Evolutionary conservation across 2,797 vertebrate genomes (phyloP).

Genomic region (Chanos chanos): DNA sequence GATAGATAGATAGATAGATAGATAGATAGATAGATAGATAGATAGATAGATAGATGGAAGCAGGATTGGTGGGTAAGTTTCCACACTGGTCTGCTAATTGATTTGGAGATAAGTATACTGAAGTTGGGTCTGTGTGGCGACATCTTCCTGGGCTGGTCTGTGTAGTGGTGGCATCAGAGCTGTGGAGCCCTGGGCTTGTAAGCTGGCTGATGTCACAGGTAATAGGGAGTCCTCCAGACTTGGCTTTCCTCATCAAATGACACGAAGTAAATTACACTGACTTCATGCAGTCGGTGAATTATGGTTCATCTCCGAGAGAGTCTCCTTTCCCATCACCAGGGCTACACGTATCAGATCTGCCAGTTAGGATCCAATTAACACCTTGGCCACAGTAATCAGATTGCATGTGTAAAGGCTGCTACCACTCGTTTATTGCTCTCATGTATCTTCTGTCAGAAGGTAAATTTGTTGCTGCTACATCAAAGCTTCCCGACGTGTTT

Average conservation of each 20-base stretch:
- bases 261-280: constrained; percentile 99
- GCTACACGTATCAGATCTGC: constrained; percentile 98
- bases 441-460: constrained; percentile 98
- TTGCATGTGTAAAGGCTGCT: constrained; percentile 91
- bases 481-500: constrained; percentile 73
- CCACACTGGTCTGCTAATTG: no score
- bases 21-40: no score
- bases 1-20: no score
- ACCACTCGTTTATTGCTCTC: constrained; percentile 97
- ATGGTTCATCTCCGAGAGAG: constrained; percentile 99
- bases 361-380: constrained; percentile 99
- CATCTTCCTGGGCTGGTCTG: no score
- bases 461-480: constrained; percentile 98
- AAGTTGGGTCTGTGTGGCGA: no score
- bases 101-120: no score
- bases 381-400: constrained; percentile 99
- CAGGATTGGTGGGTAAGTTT: no score
- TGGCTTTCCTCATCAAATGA: constrained; percentile 98
- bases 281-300: constrained; percentile 99
- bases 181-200: no score
- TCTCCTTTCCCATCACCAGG: constrained; percentile 89
- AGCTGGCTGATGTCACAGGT: constrained; percentile 91
- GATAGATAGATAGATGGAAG: no score
- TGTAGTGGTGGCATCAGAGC: no score
- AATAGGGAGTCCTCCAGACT: constrained; percentile 97